These are phyloP conservation scores for Rhyacichthys aspro DNA, from an alignment of 2,797 vertebrate genomes.

Conservation along the genomic window DNA sequence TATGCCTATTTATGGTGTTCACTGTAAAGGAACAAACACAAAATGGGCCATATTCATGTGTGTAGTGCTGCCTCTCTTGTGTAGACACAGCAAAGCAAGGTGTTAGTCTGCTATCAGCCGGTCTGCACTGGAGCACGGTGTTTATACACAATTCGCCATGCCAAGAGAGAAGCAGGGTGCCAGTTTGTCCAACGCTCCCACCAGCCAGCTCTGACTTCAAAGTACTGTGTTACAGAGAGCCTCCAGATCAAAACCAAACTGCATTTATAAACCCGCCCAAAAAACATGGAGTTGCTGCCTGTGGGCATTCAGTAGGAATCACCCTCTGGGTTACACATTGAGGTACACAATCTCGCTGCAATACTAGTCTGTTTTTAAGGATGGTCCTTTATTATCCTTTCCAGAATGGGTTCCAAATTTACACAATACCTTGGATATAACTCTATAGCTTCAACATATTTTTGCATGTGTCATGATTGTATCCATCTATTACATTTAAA, in stretches of 20 bases:
- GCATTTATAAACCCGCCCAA: constrained; percentile 7
- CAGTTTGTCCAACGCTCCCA: constrained; percentile 28
- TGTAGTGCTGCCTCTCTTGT: background rate
- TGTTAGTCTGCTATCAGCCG: constrained; percentile 20
- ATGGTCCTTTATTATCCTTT: too few relatives aligned
- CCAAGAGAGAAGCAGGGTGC: constrained; percentile 36
- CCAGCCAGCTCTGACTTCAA: constrained; percentile 55
- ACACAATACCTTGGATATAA: too few relatives aligned
- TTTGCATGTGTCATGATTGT: too few relatives aligned
- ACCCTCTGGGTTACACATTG: constrained; percentile 16
- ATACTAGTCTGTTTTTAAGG: constrained; percentile 10
- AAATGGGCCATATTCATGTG: constrained; percentile 9
- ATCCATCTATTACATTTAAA: too few relatives aligned
- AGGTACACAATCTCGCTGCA: background rate
- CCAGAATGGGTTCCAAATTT: too few relatives aligned
- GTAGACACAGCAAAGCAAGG: constrained; percentile 10
- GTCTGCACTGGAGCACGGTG: constrained; percentile 32
- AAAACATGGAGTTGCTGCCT: constrained; percentile 18
- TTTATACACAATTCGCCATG: constrained; percentile 17
- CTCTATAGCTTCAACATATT: too few relatives aligned
- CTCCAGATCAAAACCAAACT: constrained; percentile 33
- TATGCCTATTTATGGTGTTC: too few relatives aligned
- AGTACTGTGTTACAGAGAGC: constrained; percentile 39
- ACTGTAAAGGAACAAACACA: background rate
- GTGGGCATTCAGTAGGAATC: constrained; percentile 26